Base-by-base conservation (phyloP, 2,797 vertebrate species). In the Babyrousa celebensis region DNA sequence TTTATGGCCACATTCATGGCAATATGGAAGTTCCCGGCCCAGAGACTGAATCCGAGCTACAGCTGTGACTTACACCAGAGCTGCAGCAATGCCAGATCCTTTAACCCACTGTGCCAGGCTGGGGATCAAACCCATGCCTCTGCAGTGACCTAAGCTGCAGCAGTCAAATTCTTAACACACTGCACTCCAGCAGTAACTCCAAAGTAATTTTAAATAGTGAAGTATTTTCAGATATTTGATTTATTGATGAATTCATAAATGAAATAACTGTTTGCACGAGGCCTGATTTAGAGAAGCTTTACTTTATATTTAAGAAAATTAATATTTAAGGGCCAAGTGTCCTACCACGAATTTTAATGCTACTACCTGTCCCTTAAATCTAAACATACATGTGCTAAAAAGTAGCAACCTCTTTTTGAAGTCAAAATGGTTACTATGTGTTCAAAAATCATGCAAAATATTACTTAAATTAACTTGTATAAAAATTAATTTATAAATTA, bases 361-460 rank as follows among this genome's bases (percentile, higher is more conserved):
- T 77, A 36, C 40, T 70, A 89, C 72, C 17, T 23, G 48, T 18
- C 74, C 67, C 62, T 32, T 56, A 21, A 56, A 74, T 23, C 32
- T 32, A 88, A 62, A 29, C 32, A 48, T 29, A 23, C 18, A n/a
- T 8, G 43, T 85, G 36, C n/a, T 40, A 86, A 72, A 62, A 70
- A 63, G 29, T 67, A 72, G 23, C 32, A 74, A 80, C 4, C 10
- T 62, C 77, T 72, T 94, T 75, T 40, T 58, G 63, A 94, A 71
- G 16, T 85, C 71, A 58, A 89, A 83, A 78, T 6, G 60, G 25
- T 48, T 77, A 77, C 12, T 56, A 40, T 21, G 15, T 63, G 48
- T 77, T 84, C 58, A 88, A 92, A 12, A 88, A n/a, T 40, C 12
- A 65, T n/a, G n/a, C 12, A 85, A 96, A 94, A 75, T 86, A 93